A percentile compares a stretch with the other conserved stretches of the same genome.
phyloP scores from a whole-genome alignment of 2,888 invertebrate species.

The Clunio marinus region DNA sequence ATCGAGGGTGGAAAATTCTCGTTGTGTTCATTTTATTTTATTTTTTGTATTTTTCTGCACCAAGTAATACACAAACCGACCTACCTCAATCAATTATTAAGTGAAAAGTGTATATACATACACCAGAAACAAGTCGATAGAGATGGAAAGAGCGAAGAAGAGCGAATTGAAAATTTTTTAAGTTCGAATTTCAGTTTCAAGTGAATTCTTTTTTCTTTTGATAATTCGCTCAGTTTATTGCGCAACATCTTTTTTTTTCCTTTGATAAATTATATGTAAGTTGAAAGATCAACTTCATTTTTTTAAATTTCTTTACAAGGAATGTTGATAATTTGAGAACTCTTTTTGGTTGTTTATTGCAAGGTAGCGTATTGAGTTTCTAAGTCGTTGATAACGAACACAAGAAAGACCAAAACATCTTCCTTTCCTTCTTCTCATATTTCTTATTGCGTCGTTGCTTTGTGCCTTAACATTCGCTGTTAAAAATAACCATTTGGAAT shows the following conservation, averaged over 20 bases:
- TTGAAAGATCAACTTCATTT: too few species aligned
- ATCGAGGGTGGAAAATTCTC: neutral
- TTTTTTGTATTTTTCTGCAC: slow-evolving; percentile 23
- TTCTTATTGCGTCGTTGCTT: too few species aligned
- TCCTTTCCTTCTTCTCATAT: neutral
- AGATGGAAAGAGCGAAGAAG: neutral
- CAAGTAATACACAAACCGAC: slow-evolving; percentile 35
- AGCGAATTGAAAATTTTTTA: slow-evolving; percentile 29
- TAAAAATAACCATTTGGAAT: neutral
- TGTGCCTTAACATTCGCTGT: neutral
- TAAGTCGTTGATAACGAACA: neutral
- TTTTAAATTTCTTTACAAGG: too few species aligned
- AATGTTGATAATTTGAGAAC: too few species aligned
- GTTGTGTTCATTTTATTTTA: neutral
- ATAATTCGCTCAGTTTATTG: too few species aligned
- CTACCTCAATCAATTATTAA: slow-evolving; percentile 39
- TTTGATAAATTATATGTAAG: too few species aligned
- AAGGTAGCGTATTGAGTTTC: too few species aligned
- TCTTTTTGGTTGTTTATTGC: too few species aligned
- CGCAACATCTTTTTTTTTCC: too few species aligned
- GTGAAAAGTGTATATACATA: slow-evolving; percentile 33
- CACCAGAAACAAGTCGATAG: neutral
- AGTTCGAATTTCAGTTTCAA: neutral
- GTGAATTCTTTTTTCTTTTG: too few species aligned
- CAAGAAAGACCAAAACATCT: neutral